Percentiles rank a stretch among this genome's conserved stretches.
Evolutionary conservation across 2,797 vertebrate species (phyloP).

Genomic region (Prunella strophiata): DNA sequence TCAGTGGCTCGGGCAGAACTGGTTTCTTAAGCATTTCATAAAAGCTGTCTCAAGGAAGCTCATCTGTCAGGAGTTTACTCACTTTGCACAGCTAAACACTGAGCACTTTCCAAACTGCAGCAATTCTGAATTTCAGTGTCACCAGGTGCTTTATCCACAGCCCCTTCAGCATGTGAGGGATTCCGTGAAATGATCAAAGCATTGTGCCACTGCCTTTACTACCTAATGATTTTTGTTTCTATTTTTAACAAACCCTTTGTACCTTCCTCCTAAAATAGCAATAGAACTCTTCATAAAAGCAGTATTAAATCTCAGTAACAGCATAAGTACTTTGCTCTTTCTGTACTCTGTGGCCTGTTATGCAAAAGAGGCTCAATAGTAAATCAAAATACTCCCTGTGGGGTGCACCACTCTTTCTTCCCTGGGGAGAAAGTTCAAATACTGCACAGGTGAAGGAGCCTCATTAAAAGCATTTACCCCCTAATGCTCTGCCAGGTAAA

Average conservation of each 20-base stretch:
- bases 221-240: constrained; percentile 8
- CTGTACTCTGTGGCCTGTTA: not conserved
- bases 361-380: not conserved
- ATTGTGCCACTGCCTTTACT: not conserved
- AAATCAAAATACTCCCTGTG: not conserved
- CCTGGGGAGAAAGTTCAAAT: not conserved
- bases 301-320: constrained; percentile 19
- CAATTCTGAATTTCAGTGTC: not conserved
- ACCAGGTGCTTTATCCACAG: not conserved
- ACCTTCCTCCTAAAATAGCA: constrained; percentile 13
- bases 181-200: constrained; percentile 8
- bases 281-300: not conserved
- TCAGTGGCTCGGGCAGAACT: not conserved
- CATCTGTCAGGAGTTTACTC: not conserved
- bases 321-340: not conserved
- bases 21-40: not conserved
- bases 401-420: not conserved
- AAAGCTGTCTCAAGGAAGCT: constrained; percentile 3
- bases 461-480: constrained; percentile 13
- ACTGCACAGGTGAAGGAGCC: not conserved
- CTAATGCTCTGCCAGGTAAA: not conserved
- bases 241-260: constrained; percentile 12
- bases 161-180: not conserved
- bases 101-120: not conserved
- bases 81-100: not conserved